Evolutionary conservation across 2,888 invertebrate species (phyloP).

Genomic region (Parnassius orleans): DNA sequence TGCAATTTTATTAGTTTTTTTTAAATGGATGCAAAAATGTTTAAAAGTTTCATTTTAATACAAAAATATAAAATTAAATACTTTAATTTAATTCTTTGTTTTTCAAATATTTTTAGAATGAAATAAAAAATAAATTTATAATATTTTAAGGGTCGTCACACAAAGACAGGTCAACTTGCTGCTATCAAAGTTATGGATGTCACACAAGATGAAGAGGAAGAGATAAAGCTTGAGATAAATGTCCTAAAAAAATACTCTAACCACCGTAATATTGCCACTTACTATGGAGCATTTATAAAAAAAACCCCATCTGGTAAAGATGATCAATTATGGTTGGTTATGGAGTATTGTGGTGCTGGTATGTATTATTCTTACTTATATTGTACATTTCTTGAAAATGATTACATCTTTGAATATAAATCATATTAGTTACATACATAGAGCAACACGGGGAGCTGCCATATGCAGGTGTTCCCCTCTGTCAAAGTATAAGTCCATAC

Average conservation of each 20-base stretch:
- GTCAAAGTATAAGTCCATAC: no score
- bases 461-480: no score
- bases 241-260: conserved; percentile 99
- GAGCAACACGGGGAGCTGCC: no score
- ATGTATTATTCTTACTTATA: conserved; percentile 34
- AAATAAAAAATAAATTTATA: not conserved
- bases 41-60: no score
- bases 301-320: conserved; percentile 99
- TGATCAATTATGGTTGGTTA: conserved; percentile 99
- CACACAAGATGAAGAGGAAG: conserved; percentile 99
- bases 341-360: conserved; percentile 99
- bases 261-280: conserved; percentile 99
- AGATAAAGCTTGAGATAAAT: conserved; percentile 99
- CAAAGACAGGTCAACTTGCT: conserved; percentile 99
- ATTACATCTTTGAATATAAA: no score
- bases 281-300: conserved; percentile 99
- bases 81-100: no score
- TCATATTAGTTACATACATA: no score
- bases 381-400: not conserved
- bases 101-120: not conserved
- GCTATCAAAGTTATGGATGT: conserved; percentile 99
- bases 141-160: conserved; percentile 93
- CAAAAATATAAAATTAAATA: no score
- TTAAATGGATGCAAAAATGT: no score
- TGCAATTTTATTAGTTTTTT: no score